Evolutionary conservation across 2,888 invertebrate species (phyloP).

Genomic region (Griposia aprilina): DNA sequence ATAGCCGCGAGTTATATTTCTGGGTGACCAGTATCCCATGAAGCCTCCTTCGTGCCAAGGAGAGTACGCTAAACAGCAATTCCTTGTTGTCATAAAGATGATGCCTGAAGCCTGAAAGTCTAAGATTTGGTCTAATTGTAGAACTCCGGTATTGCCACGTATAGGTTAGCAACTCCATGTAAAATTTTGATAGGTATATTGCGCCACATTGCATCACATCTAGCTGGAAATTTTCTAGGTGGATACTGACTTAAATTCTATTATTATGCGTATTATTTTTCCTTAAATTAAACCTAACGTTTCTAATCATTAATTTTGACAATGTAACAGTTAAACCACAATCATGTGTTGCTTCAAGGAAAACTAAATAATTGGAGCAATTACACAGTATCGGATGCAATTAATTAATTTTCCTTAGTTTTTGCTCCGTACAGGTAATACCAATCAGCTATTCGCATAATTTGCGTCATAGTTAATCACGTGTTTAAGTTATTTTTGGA

Average conservation of each 20-base stretch:
- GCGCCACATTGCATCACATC: background rate
- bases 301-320: background rate
- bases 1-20: background rate
- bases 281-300: background rate
- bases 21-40: too few species aligned
- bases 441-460: background rate
- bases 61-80: background rate
- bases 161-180: background rate
- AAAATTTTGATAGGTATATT: background rate
- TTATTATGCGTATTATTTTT: background rate
- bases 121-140: background rate
- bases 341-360: background rate
- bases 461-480: background rate
- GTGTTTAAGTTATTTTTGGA: background rate
- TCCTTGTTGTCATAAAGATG: background rate
- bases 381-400: background rate
- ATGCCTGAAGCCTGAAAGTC: constrained; percentile 1
- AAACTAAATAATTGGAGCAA: constrained; percentile 13
- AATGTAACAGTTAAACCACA: constrained; percentile 11
- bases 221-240: background rate
- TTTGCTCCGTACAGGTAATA: background rate
- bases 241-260: background rate
- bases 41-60: background rate
- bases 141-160: background rate
- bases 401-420: constrained; percentile 23